phyloP scores from a whole-genome alignment of 2,888 invertebrate genomes.

The Dicranocentrus wangi region DNA sequence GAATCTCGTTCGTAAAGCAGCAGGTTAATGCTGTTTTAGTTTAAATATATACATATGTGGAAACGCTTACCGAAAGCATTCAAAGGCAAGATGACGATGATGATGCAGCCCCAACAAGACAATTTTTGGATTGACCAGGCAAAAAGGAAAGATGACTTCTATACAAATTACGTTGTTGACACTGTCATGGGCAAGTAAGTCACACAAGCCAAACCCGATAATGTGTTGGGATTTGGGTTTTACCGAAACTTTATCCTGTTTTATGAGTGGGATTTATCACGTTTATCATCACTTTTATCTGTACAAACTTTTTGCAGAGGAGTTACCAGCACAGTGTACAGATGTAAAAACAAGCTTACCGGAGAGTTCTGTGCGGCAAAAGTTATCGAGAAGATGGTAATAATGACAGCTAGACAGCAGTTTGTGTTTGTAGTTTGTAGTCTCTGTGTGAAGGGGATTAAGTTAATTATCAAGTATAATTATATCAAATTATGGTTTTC shows the following conservation, averaged over 20 bases:
- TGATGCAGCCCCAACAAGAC: constrained; percentile 41
- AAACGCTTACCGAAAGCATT: constrained; percentile 56
- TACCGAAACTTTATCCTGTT: too few species aligned
- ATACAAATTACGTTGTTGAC: constrained; percentile 74
- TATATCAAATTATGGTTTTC: too few species aligned
- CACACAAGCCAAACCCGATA: neutral
- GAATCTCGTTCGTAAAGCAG: constrained; percentile 24
- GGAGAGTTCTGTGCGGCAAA: constrained; percentile 75
- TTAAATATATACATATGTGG: constrained; percentile 29
- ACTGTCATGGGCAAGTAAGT: constrained; percentile 74
- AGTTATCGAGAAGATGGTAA: constrained; percentile 75
- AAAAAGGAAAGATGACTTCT: constrained; percentile 70
- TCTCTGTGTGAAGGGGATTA: too few species aligned
- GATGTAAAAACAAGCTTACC: constrained; percentile 74
- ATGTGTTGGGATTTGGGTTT: too few species aligned
- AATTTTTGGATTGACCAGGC: constrained; percentile 68
- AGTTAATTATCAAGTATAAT: too few species aligned
- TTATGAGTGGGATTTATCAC: too few species aligned
- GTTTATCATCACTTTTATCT: neutral
- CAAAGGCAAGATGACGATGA: constrained; percentile 57
- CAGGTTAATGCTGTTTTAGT: constrained; percentile 36
- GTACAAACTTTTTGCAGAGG: constrained; percentile 74
- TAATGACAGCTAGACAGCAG: neutral
- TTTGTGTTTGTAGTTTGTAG: neutral
- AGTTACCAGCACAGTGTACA: constrained; percentile 75